These are phyloP conservation scores for Hylyphantes graminicola DNA, from an alignment of 1,140 invertebrate genomes.

Conservation along the genomic window DNA sequence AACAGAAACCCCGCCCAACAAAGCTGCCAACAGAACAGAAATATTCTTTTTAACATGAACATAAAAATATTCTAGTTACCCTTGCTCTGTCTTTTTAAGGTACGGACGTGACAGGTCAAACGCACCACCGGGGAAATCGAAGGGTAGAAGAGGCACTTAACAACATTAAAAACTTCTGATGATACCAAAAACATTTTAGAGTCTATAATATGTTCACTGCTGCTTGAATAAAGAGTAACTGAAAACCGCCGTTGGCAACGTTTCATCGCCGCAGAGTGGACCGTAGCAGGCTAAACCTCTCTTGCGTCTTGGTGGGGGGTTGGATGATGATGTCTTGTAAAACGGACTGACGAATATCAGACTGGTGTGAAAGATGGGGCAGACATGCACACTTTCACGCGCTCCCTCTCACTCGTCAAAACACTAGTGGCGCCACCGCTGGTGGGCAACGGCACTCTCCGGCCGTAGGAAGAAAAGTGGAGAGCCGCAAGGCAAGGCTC, in stretches of 20 bases:
- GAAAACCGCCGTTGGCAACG: no score
- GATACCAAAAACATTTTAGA: no score
- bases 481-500: slow-evolving; percentile 13
- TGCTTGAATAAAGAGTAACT: no score
- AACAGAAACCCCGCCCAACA: slow-evolving; percentile 29
- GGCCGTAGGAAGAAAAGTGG: slow-evolving; percentile 11
- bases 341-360: slow-evolving; percentile 58
- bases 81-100: slow-evolving; percentile 41
- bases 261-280: no score
- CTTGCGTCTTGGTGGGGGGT: slow-evolving; percentile 51
- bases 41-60: slow-evolving; percentile 16
- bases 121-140: not conserved
- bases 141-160: no score
- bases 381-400: slow-evolving; percentile 59
- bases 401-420: slow-evolving; percentile 54
- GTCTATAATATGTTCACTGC: no score
- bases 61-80: slow-evolving; percentile 43
- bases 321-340: slow-evolving; percentile 58
- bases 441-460: no score
- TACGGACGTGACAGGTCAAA: slow-evolving; percentile 41
- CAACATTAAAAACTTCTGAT: no score
- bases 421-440: slow-evolving; percentile 50
- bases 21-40: slow-evolving; percentile 56
- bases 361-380: slow-evolving; percentile 61
- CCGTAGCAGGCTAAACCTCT: not conserved